Percentiles rank a stretch among this genome's conserved stretches.
These are phyloP conservation scores for Onychomys arenicola DNA, from an alignment of 2,797 vertebrate genomes.

Conservation along the genomic window DNA sequence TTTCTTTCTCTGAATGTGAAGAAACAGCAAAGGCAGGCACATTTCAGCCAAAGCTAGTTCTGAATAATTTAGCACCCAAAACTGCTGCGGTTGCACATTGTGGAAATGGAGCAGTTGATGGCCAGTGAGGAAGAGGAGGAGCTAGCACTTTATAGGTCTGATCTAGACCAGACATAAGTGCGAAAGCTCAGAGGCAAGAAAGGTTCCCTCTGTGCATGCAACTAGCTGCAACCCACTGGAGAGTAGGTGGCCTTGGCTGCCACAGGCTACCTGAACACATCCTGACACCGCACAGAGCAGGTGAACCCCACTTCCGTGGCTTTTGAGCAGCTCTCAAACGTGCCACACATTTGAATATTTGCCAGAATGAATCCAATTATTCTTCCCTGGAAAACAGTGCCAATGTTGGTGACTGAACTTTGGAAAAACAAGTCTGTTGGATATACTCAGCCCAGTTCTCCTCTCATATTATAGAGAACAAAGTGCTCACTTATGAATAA, in stretches of 20 bases:
- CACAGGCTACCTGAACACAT: too few relatives aligned
- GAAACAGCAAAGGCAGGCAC: background rate
- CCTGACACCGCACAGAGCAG: background rate
- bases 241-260: rapidly evolving
- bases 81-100: background rate
- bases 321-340: background rate
- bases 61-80: constrained; percentile 53
- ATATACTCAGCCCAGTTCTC: background rate
- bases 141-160: background rate
- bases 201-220: background rate
- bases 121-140: too few relatives aligned
- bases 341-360: background rate
- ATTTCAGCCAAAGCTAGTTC: background rate
- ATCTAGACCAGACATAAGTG: background rate
- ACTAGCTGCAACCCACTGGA: background rate
- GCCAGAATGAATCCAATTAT: background rate
- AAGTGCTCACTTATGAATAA: background rate
- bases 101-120: background rate
- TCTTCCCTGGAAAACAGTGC: background rate
- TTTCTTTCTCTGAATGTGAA: background rate
- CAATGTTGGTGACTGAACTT: background rate
- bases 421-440: background rate
- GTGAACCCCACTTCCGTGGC: background rate
- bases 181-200: background rate
- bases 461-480: background rate